Conservation (phyloP, 2,113 vertebrate genomes). For the Heterotilapia buettikoferi region DNA sequence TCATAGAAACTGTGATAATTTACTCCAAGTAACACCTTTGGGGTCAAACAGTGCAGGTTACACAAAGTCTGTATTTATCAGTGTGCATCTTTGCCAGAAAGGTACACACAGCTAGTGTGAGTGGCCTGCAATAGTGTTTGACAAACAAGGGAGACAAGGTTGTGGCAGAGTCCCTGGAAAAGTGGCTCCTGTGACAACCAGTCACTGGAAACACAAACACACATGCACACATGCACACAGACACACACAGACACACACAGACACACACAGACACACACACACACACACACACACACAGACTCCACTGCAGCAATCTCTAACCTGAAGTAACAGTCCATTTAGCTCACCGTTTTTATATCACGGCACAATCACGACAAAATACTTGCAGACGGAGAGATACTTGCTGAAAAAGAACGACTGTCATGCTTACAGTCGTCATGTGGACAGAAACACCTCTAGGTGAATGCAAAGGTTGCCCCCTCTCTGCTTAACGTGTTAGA, state of each 20-base stretch:
- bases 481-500: neutral
- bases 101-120: conserved; percentile 45
- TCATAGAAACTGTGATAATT: conserved; percentile 40
- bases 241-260: neutral
- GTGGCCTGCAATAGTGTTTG: conserved; percentile 50
- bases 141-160: conserved; percentile 61
- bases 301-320: neutral
- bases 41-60: conserved; percentile 34
- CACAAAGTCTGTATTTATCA: conserved; percentile 24
- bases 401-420: neutral
- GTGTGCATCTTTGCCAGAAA: conserved; percentile 16
- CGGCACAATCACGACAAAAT: neutral
- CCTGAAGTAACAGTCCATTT: neutral
- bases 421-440: rapidly evolving
- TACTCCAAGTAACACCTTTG: conserved; percentile 32
- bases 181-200: conserved; percentile 43
- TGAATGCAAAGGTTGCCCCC: neutral
- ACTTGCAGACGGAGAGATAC: neutral
- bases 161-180: conserved; percentile 54
- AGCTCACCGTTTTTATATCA: neutral
- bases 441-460: neutral
- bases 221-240: neutral
- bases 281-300: neutral
- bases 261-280: neutral
- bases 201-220: conserved; percentile 22